These are phyloP conservation scores for Anabas testudineus DNA, from an alignment of 2,797 vertebrate species.

Conservation along the genomic window DNA sequence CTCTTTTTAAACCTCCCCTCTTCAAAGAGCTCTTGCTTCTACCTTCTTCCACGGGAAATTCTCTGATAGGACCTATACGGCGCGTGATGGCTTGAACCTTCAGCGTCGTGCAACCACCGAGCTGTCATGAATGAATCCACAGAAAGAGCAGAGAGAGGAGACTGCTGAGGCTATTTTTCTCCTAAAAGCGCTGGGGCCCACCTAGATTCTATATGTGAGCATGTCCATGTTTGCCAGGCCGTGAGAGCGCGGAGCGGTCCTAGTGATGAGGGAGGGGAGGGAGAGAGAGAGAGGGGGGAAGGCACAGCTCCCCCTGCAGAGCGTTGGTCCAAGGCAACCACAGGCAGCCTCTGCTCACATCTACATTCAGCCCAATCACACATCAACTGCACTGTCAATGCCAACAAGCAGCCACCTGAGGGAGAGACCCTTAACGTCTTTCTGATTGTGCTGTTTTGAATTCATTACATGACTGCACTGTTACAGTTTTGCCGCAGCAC, in stretches of 20 bases:
- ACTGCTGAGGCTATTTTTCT: slow-evolving; percentile 39
- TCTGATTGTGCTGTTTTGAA: slow-evolving; percentile 66
- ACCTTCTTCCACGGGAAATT: slow-evolving; percentile 46
- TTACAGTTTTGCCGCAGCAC: slow-evolving; percentile 59
- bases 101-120: slow-evolving; percentile 42
- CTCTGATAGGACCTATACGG: slow-evolving; percentile 60
- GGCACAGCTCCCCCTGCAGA: slow-evolving; percentile 51
- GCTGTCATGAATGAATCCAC: slow-evolving; percentile 60
- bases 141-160: slow-evolving; percentile 22
- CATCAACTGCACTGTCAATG: slow-evolving; percentile 54
- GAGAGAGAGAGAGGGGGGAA: not conserved
- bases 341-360: slow-evolving; percentile 58
- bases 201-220: slow-evolving; percentile 60
- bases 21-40: slow-evolving; percentile 39
- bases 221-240: slow-evolving; percentile 52
- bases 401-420: slow-evolving; percentile 51
- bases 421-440: slow-evolving; percentile 52
- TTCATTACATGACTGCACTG: slow-evolving; percentile 63
- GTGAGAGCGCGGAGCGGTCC: slow-evolving; percentile 53
- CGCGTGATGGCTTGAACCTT: slow-evolving; percentile 49
- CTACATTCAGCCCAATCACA: slow-evolving; percentile 49
- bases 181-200: slow-evolving; percentile 43
- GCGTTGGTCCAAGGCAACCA: slow-evolving; percentile 56
- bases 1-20: slow-evolving; percentile 27
- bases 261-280: slow-evolving; percentile 37